Evolutionary conservation across 2,113 vertebrate species (phyloP), one percentile per base, ranked within the genome.

Genomic region (Equus przewalskii): DNA sequence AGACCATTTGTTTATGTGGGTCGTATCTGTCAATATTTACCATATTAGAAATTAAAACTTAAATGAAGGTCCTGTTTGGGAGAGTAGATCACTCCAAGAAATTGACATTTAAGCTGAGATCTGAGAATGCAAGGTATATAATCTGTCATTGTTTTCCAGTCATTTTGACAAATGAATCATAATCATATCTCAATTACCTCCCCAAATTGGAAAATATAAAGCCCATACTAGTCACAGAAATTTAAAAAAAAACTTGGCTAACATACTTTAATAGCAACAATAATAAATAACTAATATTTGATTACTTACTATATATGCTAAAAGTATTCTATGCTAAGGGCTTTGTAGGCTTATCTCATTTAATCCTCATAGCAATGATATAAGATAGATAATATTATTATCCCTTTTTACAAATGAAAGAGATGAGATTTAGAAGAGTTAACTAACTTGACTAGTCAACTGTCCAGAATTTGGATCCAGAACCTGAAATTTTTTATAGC

Each of bases 231-330:
- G 30, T 78, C 64, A 72, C 13, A 64, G 80, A 83, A 84, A 93
- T 70, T 84, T 73, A 18, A 70, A 64, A 22, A 56, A 86, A 81
- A 73, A 33, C 41, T 85, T 85, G 19, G 36, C 67, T 79, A 80
- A 54, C 62, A n/a, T 75, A 92, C 13, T 92, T 93, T n/a, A 62
- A 69, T 62, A 75, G 44, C 67, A 60, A n/a, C 44, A 90, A 10
- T 83, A 92, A 92, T 64, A 81, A 72, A 72, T 89, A 64, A 60
- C 44, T 86, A 80, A 65, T 82, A 88, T 88, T 88, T 89, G 12
- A 70, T 89, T 19, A 30, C 2, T 64, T 85, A 54, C n/a, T 73
- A 19, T 85, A 19, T 85, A 51, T 76, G 60, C 19, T 85, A 36
- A 89, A 89, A 70, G 12, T 84, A 56, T 75, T 72, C 79, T 78